Base-by-base conservation (phyloP, 2,797 vertebrate species). In the Tokudaia tokunoshimensis region DNA sequence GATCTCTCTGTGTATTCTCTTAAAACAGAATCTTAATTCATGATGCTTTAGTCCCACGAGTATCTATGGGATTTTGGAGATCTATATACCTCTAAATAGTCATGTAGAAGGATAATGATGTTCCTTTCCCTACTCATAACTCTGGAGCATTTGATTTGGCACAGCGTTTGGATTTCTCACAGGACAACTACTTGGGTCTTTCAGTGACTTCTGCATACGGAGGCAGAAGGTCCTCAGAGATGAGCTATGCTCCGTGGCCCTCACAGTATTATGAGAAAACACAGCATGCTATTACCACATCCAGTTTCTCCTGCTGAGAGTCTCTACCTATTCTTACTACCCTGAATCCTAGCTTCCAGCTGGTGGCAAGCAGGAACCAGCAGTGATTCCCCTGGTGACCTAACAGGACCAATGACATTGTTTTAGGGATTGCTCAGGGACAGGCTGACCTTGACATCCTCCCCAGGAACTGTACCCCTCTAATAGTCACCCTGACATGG, bases 401-500 rank as follows among this genome's bases (percentile, higher is more conserved):
- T 7, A 47, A 5, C 72, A 95, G 96, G 74, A 86, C 52, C 88
- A 31, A 55, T 4, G 57, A 50, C 85, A 17, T 10, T 20, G n/a
- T 29, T 14, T 15, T 52, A 75, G 74, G 37, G 34, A 6, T 17
- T 26, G 9, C 63, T 31, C 1, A 2, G 34, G 29, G 24, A 52
- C 20, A 10, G 13, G 2, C 1, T 19, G 47, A 34, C n/a, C 41
- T 55, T 55, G 59, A 26, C 15, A 19, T 22, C 80, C 1, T 15
- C 47, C 55, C 75, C 0, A 5, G 41, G 74, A 10, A 15, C 31
- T 9, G 50, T 0, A 1, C 15, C 20, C 0, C 0, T 0, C 65
- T 15, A 61, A 0, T 1, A 6, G 12, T 52, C 3, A 0, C 55
- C 31, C 34, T 0, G 0, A 1, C 2, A 12, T 2, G 6, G 11